Percentiles rank a stretch among this genome's conserved stretches.
Conservation (phyloP, 2,113 vertebrate species). For the Mungos mungo region DNA sequence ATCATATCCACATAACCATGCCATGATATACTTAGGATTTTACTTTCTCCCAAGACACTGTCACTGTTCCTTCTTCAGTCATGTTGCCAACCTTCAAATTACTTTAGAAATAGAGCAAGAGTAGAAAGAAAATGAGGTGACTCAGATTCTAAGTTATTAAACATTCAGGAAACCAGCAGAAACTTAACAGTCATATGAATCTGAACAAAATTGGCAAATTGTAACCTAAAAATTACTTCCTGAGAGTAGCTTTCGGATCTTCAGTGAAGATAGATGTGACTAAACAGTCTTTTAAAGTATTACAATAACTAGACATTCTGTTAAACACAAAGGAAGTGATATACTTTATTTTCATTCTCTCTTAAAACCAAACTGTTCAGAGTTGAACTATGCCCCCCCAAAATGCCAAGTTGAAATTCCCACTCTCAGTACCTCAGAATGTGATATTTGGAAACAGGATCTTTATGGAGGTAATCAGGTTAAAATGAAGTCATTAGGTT, state of each 20-base stretch:
- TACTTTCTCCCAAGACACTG: neutral
- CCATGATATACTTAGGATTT: neutral
- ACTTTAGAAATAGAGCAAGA: constrained; percentile 34
- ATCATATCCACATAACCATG: neutral
- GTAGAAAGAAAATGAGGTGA: constrained; percentile 19
- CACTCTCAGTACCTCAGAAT: neutral
- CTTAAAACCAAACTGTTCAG: neutral
- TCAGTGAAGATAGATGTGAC: neutral
- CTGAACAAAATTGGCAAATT: constrained; percentile 38
- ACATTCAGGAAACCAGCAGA: constrained; percentile 32
- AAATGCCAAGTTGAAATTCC: neutral
- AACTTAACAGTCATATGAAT: constrained; percentile 26
- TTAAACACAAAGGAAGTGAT: neutral
- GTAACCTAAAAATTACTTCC: constrained; percentile 49
- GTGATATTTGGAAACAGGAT: neutral
- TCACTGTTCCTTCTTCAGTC: neutral
- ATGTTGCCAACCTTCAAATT: constrained; percentile 10
- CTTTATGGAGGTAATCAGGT: neutral
- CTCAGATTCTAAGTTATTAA: constrained; percentile 4
- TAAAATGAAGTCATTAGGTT: neutral
- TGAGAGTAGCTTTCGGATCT: constrained; percentile 1
- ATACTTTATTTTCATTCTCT: neutral
- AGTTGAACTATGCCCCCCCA: neutral
- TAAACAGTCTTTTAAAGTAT: constrained; percentile 17
- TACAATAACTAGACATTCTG: neutral